Percentiles rank a stretch among this genome's conserved stretches.
phyloP scores from a whole-genome alignment of 92 coral and sea anemone species.

The Palythoa grandis region DNA sequence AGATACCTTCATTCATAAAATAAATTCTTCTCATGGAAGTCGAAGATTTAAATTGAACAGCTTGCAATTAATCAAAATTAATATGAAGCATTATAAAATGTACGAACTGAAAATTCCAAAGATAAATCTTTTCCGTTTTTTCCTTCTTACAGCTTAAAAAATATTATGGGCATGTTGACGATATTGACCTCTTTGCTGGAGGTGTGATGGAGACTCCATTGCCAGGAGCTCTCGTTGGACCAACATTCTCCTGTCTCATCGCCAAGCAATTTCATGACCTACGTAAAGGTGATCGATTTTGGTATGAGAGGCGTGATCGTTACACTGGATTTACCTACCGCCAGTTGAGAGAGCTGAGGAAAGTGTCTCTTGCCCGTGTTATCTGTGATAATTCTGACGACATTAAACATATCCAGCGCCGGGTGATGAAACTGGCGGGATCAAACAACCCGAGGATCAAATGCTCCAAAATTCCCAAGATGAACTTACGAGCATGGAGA shows the following conservation, averaged over 20 bases:
- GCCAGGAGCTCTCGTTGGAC: neutral
- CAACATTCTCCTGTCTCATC: constrained; percentile 3
- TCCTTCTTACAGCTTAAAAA: neutral
- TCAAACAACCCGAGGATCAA: neutral
- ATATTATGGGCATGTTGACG: neutral
- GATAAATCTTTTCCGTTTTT: neutral
- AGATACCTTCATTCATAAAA: too few relatives aligned
- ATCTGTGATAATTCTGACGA: constrained; percentile 9
- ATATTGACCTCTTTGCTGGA: constrained; percentile 7
- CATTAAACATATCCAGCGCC: neutral
- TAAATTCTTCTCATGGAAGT: too few relatives aligned
- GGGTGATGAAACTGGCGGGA: neutral
- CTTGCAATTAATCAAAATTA: too few relatives aligned
- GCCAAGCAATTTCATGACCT: neutral
- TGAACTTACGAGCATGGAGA: neutral
- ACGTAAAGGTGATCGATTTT: constrained; percentile 9
- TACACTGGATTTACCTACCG: neutral
- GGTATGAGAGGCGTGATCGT: neutral
- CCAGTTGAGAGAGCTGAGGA: constrained; percentile 16
- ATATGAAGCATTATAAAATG: too few relatives aligned
- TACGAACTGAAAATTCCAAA: too few relatives aligned
- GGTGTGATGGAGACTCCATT: neutral
- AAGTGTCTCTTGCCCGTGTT: constrained; percentile 14
- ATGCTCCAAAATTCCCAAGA: neutral
- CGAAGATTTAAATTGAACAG: too few relatives aligned